phyloP scores from a whole-genome alignment of 2,113 vertebrate genomes.

The Perca schrenkii region DNA sequence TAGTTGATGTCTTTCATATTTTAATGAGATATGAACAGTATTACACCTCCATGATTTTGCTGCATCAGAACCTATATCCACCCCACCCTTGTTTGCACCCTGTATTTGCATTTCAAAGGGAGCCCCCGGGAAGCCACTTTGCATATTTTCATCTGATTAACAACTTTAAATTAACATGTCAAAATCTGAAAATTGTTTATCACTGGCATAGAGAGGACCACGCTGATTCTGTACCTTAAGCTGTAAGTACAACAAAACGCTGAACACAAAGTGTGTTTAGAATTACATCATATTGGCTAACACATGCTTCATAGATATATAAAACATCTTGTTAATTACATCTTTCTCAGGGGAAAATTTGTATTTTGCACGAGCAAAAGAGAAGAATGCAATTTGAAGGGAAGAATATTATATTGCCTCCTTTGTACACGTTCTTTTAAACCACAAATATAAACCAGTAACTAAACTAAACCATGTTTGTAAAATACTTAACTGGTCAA shows the following conservation, averaged over 20 bases:
- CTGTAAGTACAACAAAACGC: conserved; percentile 39
- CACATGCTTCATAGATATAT: background rate
- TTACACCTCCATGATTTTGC: conserved; percentile 76
- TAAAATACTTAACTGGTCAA: conserved; percentile 35
- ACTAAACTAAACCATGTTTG: conserved; percentile 31
- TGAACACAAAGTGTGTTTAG: conserved; percentile 50
- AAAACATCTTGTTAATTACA: conserved; percentile 5
- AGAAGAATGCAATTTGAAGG: background rate
- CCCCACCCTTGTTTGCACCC: conserved; percentile 83
- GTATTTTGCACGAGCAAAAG: background rate
- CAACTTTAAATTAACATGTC: conserved; percentile 85
- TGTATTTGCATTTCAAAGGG: conserved; percentile 87
- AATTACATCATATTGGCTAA: conserved; percentile 20
- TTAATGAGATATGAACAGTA: conserved; percentile 75
- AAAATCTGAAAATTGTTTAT: conserved; percentile 77
- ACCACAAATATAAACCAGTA: conserved; percentile 15
- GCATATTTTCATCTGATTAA: conserved; percentile 88
- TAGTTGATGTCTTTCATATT: conserved; percentile 70
- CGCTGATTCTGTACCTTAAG: conserved; percentile 19
- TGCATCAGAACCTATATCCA: conserved; percentile 80
- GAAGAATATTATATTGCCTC: background rate
- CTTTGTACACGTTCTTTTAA: conserved; percentile 1
- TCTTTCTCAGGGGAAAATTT: background rate
- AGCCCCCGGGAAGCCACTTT: conserved; percentile 80
- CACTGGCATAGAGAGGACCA: conserved; percentile 55